Base-by-base conservation (phyloP, 92 coral and sea anemone genomes). In the Porites lobata region DNA sequence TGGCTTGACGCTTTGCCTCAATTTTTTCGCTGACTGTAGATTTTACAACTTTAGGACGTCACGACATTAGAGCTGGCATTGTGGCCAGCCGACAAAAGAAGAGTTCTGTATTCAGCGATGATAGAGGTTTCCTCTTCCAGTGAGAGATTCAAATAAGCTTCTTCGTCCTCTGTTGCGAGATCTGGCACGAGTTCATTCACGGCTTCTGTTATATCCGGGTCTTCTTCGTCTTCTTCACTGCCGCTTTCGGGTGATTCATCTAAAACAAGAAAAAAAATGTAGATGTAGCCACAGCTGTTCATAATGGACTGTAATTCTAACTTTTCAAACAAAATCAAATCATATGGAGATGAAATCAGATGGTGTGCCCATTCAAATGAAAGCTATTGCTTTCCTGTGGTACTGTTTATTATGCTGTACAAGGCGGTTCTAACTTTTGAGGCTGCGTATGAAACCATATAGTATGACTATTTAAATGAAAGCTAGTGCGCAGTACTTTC, bases 121-220 rank as follows among this genome's bases (percentile, higher is more conserved):
- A 93, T 86, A 18, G 84, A 69, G 11, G 94, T 79, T 59, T 93
- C 96, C 29, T 93, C 96, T 54, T 93, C 96, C 7, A 93, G 84
- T 10, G 94, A 87, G 24, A 93, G 14, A 63, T 93, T 93, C 19
- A 93, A 92, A 75, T 93, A 87, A 54, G 96, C 88, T 78, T 93
- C 94, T 22, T 91, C 94, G 56, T 78, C 91, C 32, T 91, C 84
- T 1, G 56, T 75, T 0, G 93, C 78, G 62, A 93, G 86, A 32
- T 83, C 94, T n/a, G 92, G 92, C 20, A 85, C 91, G 65, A 93
- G 82, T 80, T 93, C 96, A 57, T 70, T 82, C 17, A 93, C 80
- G 17, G 96, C 96, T 6, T 78, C 82, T 86, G 85, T 69, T 1
- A 91, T 81, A 77, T 93, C 94, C 65, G 84, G 80, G 50, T 85